These are phyloP conservation scores for Antheraea pernyi DNA, from an alignment of 1,140 invertebrate genomes.

Conservation along the genomic window DNA sequence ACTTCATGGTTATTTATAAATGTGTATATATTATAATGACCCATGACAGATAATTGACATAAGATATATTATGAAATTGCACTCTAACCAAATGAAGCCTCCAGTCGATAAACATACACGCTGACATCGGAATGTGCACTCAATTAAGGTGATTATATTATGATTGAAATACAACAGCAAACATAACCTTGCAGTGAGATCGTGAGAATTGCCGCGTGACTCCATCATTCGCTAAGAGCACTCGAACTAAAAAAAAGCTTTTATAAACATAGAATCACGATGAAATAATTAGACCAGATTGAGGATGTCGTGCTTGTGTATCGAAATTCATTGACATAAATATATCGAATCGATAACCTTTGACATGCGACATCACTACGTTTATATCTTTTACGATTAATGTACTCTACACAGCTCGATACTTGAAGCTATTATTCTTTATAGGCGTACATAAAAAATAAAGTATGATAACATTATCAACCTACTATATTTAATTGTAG, in stretches of 20 bases:
- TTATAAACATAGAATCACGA: conserved; percentile 47
- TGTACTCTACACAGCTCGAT: conserved; percentile 4
- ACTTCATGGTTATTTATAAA: conserved; percentile 30
- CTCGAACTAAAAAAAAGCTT: conserved; percentile 33
- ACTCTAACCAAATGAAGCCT: conserved; percentile 22
- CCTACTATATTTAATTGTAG: neutral
- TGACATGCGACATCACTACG: conserved; percentile 28
- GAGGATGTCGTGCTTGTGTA: conserved; percentile 1
- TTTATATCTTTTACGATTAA: conserved; percentile 9
- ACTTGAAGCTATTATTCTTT: neutral
- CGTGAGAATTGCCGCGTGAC: conserved; percentile 35
- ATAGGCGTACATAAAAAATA: neutral
- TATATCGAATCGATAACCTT: conserved; percentile 34
- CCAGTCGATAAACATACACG: neutral
- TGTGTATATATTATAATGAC: conserved; percentile 26
- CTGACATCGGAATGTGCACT: neutral
- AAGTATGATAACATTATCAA: neutral
- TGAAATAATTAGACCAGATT: conserved; percentile 33
- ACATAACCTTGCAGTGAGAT: conserved; percentile 26
- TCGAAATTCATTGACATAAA: conserved; percentile 37
- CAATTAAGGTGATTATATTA: neutral
- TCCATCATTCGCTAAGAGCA: conserved; percentile 35
- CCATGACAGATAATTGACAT: conserved; percentile 17
- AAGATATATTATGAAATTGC: conserved; percentile 33
- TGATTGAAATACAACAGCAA: conserved; percentile 22